Percentiles rank a stretch among this genome's conserved stretches.
phyloP scores from a whole-genome alignment of 2,113 vertebrate genomes.

The Ardeotis arabs region DNA sequence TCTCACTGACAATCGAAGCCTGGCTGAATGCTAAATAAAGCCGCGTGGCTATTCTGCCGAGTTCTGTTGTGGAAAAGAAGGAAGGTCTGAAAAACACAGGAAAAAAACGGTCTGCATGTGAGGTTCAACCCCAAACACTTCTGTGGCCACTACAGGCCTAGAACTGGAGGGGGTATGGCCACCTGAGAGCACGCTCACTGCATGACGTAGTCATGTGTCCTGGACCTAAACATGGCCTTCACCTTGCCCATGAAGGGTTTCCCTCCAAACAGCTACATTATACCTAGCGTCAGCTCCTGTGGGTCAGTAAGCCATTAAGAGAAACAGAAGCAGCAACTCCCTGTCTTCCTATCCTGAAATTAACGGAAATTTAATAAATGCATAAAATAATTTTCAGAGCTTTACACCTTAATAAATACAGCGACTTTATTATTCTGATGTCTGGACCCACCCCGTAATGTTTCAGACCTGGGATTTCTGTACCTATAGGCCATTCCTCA shows the following conservation, averaged over 20 bases:
- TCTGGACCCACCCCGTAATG: not conserved
- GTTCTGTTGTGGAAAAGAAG: not conserved
- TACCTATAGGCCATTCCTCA: not conserved
- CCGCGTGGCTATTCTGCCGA: not conserved
- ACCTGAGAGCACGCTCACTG: not conserved
- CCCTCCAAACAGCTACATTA: not conserved
- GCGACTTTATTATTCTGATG: not conserved
- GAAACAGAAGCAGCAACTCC: not conserved
- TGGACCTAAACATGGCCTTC: not conserved
- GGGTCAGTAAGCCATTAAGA: not conserved
- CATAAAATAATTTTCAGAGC: not conserved
- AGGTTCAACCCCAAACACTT: not conserved
- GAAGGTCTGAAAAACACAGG: not conserved
- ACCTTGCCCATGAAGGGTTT: not conserved
- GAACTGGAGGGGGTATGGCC: not conserved
- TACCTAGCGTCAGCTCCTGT: not conserved
- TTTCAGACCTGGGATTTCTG: not conserved
- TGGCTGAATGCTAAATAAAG: constrained; percentile 38
- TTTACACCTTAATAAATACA: not conserved
- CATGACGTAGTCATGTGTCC: fast-evolving
- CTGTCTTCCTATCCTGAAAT: not conserved
- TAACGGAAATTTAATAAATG: not conserved
- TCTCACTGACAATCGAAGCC: constrained; percentile 5
- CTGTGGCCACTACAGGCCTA: not conserved
- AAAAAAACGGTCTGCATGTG: not conserved